A percentile compares a stretch with the other conserved stretches of the same genome.
These are phyloP conservation scores for Nesidiocoris tenuis DNA, from an alignment of 2,888 invertebrate genomes.

Conservation along the genomic window DNA sequence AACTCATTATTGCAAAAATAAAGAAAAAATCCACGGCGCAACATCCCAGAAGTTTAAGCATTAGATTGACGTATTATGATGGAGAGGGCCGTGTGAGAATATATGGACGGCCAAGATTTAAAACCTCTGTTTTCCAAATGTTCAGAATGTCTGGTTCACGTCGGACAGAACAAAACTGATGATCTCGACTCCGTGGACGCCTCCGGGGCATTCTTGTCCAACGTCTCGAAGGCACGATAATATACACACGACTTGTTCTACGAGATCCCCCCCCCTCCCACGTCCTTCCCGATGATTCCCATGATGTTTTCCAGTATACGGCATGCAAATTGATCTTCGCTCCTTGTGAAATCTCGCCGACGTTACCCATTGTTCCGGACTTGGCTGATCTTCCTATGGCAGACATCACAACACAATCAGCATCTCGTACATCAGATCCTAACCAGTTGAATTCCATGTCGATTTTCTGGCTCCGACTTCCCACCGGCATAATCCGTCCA, in stretches of 20 bases:
- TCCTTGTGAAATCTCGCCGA: neutral
- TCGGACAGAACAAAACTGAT: neutral
- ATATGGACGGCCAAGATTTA: neutral
- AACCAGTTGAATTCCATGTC: neutral
- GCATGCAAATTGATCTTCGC: neutral
- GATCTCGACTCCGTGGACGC: neutral
- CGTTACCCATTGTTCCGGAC: neutral
- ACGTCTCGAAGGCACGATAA: neutral
- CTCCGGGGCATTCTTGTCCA: neutral
- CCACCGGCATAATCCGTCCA: too few relatives aligned
- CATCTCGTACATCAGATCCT: neutral
- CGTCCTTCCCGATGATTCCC: too few relatives aligned
- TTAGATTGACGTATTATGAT: too few relatives aligned
- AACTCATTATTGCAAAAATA: too few relatives aligned
- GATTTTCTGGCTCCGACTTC: neutral
- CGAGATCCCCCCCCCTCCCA: neutral
- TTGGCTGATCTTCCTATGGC: neutral
- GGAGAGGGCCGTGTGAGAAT: neutral
- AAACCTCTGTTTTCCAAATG: neutral
- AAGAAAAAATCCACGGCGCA: too few relatives aligned
- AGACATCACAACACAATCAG: neutral
- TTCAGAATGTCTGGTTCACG: neutral
- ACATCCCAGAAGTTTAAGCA: too few relatives aligned
- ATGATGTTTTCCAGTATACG: neutral
- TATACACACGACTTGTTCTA: neutral